phyloP scores from a whole-genome alignment of 2,888 invertebrate species.

The Nephrotoma guestfalica region DNA sequence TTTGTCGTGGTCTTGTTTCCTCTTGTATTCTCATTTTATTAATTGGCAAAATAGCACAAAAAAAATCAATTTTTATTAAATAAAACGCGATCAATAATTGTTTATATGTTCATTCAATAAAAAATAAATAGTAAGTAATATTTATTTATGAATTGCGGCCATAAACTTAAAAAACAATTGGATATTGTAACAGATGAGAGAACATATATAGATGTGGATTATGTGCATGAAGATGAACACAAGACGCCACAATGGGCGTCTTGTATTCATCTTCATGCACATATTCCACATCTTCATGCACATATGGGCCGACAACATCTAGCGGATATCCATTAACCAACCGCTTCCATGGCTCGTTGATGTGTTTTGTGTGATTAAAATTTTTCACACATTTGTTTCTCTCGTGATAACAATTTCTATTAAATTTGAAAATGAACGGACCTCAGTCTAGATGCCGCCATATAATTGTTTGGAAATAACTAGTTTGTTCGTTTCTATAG shows the following conservation, averaged over 20 bases:
- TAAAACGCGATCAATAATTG: neutral
- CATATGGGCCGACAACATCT: too few relatives aligned
- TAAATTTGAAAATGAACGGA: too few relatives aligned
- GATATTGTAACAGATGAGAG: neutral
- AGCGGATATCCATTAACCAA: too few relatives aligned
- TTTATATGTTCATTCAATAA: neutral
- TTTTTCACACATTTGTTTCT: too few relatives aligned
- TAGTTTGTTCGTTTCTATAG: too few relatives aligned
- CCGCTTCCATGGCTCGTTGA: too few relatives aligned
- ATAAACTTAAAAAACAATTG: neutral
- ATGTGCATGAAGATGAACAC: neutral
- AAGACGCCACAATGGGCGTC: neutral
- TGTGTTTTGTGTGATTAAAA: too few relatives aligned
- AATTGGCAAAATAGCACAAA: neutral
- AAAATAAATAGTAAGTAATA: neutral
- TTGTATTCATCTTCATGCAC: too few relatives aligned
- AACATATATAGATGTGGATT: neutral
- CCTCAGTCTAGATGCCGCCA: too few relatives aligned
- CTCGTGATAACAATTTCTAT: too few relatives aligned
- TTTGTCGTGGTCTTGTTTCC: neutral
- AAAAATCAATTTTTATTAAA: neutral
- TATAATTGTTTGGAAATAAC: too few relatives aligned
- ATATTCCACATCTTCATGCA: too few relatives aligned
- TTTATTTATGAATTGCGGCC: neutral
- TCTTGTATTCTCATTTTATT: neutral